Percentiles rank a stretch among this genome's conserved stretches.
phyloP scores from a whole-genome alignment of 2,797 vertebrate genomes.

The Thamnophis elegans region DNA sequence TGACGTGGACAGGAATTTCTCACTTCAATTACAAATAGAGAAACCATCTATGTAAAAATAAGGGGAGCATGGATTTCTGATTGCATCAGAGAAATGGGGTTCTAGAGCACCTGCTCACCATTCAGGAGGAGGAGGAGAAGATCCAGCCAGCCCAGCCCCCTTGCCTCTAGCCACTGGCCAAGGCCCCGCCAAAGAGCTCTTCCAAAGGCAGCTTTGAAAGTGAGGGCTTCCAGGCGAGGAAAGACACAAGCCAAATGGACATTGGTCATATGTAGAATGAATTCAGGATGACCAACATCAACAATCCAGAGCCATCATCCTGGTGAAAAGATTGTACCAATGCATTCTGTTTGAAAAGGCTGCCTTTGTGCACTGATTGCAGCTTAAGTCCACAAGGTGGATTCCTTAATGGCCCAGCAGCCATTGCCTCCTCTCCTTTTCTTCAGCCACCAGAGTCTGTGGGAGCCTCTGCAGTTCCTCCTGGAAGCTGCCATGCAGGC shows the following conservation, averaged over 20 bases:
- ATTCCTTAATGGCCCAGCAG: neutral
- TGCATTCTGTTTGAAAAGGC: neutral
- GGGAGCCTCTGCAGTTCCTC: neutral
- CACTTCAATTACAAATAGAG: neutral
- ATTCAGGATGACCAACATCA: neutral
- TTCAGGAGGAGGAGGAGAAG: neutral
- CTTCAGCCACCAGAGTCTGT: neutral
- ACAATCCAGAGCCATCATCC: neutral
- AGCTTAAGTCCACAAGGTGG: neutral
- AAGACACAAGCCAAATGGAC: neutral
- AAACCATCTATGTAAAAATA: neutral
- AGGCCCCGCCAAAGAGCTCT: neutral
- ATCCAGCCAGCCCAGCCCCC: neutral
- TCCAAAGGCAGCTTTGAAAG: neutral
- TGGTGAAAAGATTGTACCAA: neutral
- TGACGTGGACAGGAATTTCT: neutral
- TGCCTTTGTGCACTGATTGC: neutral
- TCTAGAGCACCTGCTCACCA: neutral
- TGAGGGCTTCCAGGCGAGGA: neutral
- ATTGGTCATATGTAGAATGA: neutral
- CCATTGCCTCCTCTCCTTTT: neutral
- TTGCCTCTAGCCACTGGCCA: neutral
- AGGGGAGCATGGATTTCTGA: neutral
- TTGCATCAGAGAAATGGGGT: neutral
- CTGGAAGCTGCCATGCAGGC: neutral